Evolutionary conservation across 2,888 invertebrate genomes (phyloP).

Genomic region (Parnassius glacialis): DNA sequence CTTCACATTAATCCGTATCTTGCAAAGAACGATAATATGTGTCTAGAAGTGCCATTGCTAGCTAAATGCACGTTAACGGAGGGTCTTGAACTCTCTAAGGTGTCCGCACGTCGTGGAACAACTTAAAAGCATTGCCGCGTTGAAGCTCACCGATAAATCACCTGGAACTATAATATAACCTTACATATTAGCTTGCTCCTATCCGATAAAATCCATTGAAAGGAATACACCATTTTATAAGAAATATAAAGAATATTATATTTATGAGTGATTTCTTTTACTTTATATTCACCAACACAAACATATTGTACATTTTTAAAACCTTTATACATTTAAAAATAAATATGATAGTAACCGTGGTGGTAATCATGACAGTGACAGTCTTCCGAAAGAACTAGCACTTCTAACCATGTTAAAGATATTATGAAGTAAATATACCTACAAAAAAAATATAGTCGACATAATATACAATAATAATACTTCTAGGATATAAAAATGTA

Average conservation of each 20-base stretch:
- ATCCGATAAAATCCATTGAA: conserved; percentile 1
- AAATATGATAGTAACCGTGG: too few relatives aligned
- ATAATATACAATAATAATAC: too few relatives aligned
- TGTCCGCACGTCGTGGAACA: conserved; percentile 1
- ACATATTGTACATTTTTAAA: too few relatives aligned
- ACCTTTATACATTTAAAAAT: too few relatives aligned
- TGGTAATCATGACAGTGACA: too few relatives aligned
- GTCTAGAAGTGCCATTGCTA: conserved; percentile 13
- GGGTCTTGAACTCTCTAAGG: conserved; percentile 14
- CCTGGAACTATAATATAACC: neutral
- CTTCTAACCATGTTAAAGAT: too few relatives aligned
- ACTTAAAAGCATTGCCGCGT: conserved; percentile 8
- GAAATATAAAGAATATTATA: neutral
- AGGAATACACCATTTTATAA: neutral
- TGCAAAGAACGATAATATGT: conserved; percentile 3
- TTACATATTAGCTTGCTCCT: neutral
- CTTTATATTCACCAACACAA: too few relatives aligned
- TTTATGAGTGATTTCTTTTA: too few relatives aligned
- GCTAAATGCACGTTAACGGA: conserved; percentile 6
- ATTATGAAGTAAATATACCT: too few relatives aligned
- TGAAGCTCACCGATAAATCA: conserved; percentile 4
- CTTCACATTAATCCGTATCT: conserved; percentile 1
- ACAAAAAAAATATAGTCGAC: too few relatives aligned
- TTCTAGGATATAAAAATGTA: too few relatives aligned
- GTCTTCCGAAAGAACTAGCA: too few relatives aligned